Evolutionary conservation across 1,140 invertebrate species (phyloP), one percentile per base, ranked within the genome.

Genomic region (Drosophila kanapiae): DNA sequence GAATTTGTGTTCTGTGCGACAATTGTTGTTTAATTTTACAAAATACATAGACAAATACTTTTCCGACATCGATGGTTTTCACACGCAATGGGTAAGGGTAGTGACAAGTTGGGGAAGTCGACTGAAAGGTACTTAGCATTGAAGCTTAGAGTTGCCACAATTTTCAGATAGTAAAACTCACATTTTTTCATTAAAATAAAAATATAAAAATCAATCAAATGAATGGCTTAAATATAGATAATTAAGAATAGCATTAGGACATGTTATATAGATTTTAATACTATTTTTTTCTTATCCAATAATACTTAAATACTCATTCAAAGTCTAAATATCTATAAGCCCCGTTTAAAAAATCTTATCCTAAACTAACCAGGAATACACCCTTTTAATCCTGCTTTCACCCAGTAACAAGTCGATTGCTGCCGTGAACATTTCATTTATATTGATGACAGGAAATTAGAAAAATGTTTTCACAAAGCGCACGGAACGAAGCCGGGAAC

Each of bases 391-490:
- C 47, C n/a, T 4, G 4, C 7, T 6, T 18, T 8, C 42, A 51
- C 63, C 56, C 8, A 9, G 29, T 48, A 56, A 38, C 62, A 37
- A 72, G 38, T 45, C 54, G 70, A 75, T 51, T 57, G 65, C 76
- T 49, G 40, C 45, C 49, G 54, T 71, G 54, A 81, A 78, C 84
- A 84, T 88, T 90, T 90, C 85, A 90, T 90, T 90, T 90, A 84
- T 90, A 90, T 90, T 82, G 85, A 90, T 90, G 85, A 90, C 85
- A 90, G 85, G 85, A 90, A 90, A 90, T 90, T 90, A 90, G 85
- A 90, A 90, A 85, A 90, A 90, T 88, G 84, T 84, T 88, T 88
- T 84, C 74, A 78, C 69, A 61, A 57, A 71, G 31, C 59, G 27
- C 72, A 65, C 61, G 67, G 51, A 59, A 72, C 75, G 49, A 40